These are phyloP conservation scores for Edolisoma coerulescens DNA, from an alignment of 2,113 vertebrate genomes.

Conservation along the genomic window DNA sequence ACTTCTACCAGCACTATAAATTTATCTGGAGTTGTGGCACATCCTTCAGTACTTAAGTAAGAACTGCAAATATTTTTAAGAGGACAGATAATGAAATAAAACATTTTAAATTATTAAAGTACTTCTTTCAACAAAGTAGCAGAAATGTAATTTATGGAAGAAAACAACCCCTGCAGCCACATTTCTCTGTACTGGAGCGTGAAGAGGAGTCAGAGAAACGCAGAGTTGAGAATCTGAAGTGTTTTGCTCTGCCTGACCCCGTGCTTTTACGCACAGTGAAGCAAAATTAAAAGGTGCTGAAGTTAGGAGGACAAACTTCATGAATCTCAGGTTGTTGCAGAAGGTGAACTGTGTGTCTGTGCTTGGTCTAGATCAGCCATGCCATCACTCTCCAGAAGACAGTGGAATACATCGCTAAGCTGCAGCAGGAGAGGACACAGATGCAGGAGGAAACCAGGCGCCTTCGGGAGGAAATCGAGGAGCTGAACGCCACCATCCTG, in stretches of 20 bases:
- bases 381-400: conserved; percentile 92
- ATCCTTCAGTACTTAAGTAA: not conserved
- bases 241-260: not conserved
- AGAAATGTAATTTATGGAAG: not conserved
- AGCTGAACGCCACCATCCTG: conserved; percentile 90
- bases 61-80: not conserved
- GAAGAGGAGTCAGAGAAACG: not conserved
- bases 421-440: conserved; percentile 91
- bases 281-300: not conserved
- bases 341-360: not conserved
- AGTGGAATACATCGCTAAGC: conserved; percentile 91
- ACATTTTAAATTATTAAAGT: not conserved
- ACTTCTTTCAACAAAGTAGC: not conserved
- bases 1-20: not conserved
- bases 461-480: conserved; percentile 90
- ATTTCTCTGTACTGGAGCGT: not conserved
- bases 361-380: conserved; percentile 82
- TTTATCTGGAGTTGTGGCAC: not conserved
- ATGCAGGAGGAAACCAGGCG: conserved; percentile 88
- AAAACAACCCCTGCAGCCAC: not conserved
- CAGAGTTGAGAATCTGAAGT: not conserved
- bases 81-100: not conserved
- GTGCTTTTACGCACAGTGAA: not conserved
- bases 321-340: not conserved
- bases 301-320: not conserved